Evolutionary conservation across 2,113 vertebrate species (phyloP), one percentile per base, ranked within the genome.

Genomic region (Patagioenas fasciata): DNA sequence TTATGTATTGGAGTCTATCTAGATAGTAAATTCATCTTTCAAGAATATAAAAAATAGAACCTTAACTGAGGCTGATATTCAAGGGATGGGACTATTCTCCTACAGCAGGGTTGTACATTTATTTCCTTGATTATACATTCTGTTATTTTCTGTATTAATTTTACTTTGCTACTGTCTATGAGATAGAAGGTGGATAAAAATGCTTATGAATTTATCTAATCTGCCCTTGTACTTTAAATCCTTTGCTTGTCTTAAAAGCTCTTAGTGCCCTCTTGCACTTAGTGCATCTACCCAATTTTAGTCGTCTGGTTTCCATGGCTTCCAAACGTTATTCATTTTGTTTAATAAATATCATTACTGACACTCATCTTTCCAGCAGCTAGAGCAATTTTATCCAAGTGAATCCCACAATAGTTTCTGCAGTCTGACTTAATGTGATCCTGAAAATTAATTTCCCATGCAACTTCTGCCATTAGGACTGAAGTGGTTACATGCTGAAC

Each of bases 401-500:
- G 93, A 95, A 97, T 80, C 77, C 84, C 94, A 93, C 94, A 96
- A 97, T 96, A 96, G 93, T 97, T 97, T 96, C 77, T 96, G 91
- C 85, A 97, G 94, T 71, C 89, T 96, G 80, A 97, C 88, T 97
- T 97, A 97, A 97, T 97, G 79, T 97, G 91, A 97, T 97, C 82
- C 78, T 97, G 95, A 97, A 97, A 98, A 98, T 98, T 97, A 98
- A 97, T 98, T 98, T 98, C 94, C 92, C 89, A 94, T 97, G 90
- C 95, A 97, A 94, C 91, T 93, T 97, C 90, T 97, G 81, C 84
- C 94, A 97, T 98, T 98, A 96, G 26, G 84, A 93, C 53, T 95
- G 69, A 97, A 97, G 93, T 94, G 74, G 94, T 96, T 97, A 96
- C 77, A 97, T 89, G 84, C 79, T 95, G 91, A 97, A 96, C 70